Evolutionary conservation across 2,888 invertebrate genomes (phyloP).

Genomic region (Agelastica alni): DNA sequence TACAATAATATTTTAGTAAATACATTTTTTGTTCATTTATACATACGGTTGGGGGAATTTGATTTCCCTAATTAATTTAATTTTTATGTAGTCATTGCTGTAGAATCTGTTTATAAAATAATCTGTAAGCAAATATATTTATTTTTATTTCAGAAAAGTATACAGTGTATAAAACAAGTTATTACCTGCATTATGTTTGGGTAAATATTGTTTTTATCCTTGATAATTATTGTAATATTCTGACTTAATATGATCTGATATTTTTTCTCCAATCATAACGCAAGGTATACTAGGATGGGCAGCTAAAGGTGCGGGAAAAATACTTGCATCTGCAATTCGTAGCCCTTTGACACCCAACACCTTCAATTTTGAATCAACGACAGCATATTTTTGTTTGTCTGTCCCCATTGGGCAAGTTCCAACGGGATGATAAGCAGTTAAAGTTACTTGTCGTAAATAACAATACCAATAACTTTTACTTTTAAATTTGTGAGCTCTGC

Average conservation of each 20-base stretch:
- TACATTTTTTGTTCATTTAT: no score
- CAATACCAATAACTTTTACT: conserved; percentile 72
- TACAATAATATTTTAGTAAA: no score
- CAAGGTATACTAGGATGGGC: conserved; percentile 70
- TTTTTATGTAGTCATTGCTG: no score
- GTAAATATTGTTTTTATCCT: no score
- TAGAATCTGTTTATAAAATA: no score
- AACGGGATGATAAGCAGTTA: conserved; percentile 59
- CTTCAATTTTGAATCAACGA: conserved; percentile 64
- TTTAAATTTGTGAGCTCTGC: conserved; percentile 57
- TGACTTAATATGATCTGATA: conserved; percentile 64
- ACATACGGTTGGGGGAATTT: no score
- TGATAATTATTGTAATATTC: no score
- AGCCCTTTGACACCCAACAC: conserved; percentile 63
- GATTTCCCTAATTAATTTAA: no score
- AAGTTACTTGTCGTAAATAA: conserved; percentile 53
- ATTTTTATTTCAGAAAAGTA: no score
- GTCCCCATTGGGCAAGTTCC: conserved; percentile 74
- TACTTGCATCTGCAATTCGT: conserved; percentile 68
- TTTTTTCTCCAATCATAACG: conserved; percentile 71
- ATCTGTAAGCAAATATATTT: no score
- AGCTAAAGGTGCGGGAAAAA: conserved; percentile 65
- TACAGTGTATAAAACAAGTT: no score
- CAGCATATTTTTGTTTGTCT: conserved; percentile 60
- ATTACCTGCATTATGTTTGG: no score